A percentile compares a stretch with the other conserved stretches of the same genome.
Conservation (phyloP, 2,113 vertebrate species). For the Myotis yumanensis region DNA sequence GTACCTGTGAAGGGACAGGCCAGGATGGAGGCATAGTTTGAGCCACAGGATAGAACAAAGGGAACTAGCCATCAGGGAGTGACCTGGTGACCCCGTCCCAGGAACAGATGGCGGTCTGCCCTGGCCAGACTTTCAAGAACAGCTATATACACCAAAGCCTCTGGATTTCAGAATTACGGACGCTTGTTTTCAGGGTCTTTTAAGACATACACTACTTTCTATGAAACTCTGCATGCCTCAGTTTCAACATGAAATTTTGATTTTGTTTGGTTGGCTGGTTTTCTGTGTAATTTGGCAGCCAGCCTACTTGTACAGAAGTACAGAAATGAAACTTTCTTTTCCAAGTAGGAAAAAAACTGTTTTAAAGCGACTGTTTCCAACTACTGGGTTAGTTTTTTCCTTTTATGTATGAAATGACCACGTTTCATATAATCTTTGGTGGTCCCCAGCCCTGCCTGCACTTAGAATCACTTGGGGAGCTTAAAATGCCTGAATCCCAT, state of each 20-base stretch:
- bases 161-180: not conserved
- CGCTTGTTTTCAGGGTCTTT: not conserved
- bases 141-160: not conserved
- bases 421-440: not conserved
- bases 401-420: not conserved
- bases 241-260: slow-evolving; percentile 2
- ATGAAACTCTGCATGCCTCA: slow-evolving; percentile 1
- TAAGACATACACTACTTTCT: not conserved
- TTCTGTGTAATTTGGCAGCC: slow-evolving; percentile 27
- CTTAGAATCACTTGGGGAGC: not conserved
- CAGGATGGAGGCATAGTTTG: not conserved
- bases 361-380: not conserved
- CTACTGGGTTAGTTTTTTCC: not conserved
- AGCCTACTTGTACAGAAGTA: not conserved
- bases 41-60: not conserved
- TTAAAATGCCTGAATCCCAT: not conserved
- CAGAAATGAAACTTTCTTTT: not conserved
- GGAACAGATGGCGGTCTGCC: not conserved
- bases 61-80: not conserved
- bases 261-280: not conserved
- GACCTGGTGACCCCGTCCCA: not conserved
- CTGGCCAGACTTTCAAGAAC: not conserved
- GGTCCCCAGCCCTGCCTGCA: not conserved
- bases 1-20: not conserved
- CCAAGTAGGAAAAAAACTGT: not conserved